These are phyloP conservation scores for Solenopsis fugax DNA, from an alignment of 1,140 invertebrate species.

Conservation along the genomic window DNA sequence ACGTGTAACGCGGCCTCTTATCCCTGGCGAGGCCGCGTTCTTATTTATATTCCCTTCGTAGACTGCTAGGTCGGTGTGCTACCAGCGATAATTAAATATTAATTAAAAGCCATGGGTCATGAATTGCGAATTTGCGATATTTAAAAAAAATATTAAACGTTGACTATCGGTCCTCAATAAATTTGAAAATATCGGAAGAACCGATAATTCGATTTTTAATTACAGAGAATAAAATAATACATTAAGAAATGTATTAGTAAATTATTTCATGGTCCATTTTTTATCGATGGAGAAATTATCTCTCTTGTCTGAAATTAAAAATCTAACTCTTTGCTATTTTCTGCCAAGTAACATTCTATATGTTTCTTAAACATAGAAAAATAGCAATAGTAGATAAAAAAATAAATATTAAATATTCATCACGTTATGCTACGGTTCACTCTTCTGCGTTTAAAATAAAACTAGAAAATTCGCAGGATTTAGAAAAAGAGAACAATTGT, in stretches of 20 bases:
- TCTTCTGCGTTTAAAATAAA: background rate
- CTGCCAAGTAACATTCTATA: background rate
- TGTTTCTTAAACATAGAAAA: background rate
- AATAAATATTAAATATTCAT: background rate
- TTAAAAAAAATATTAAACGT: conserved; percentile 9
- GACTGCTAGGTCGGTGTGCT: background rate
- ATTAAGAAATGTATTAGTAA: background rate
- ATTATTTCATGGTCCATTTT: background rate
- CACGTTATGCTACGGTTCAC: background rate
- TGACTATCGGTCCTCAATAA: background rate
- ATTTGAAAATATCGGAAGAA: background rate
- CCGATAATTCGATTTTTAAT: too few relatives aligned
- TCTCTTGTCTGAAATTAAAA: background rate
- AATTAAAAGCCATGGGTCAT: conserved; percentile 60
- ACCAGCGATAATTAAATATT: conserved; percentile 73
- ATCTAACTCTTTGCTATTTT: background rate
- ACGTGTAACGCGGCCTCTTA: conserved; percentile 37
- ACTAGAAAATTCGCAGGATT: background rate
- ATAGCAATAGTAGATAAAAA: background rate
- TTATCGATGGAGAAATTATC: background rate
- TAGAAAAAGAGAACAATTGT: background rate
- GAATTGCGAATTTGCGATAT: conserved; percentile 22
- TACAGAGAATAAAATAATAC: background rate
- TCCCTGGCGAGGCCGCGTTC: conserved; percentile 50
- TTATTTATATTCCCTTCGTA: conserved; percentile 75